Evolutionary conservation across 2,888 invertebrate species (phyloP).

Genomic region (Ceramica pisi): DNA sequence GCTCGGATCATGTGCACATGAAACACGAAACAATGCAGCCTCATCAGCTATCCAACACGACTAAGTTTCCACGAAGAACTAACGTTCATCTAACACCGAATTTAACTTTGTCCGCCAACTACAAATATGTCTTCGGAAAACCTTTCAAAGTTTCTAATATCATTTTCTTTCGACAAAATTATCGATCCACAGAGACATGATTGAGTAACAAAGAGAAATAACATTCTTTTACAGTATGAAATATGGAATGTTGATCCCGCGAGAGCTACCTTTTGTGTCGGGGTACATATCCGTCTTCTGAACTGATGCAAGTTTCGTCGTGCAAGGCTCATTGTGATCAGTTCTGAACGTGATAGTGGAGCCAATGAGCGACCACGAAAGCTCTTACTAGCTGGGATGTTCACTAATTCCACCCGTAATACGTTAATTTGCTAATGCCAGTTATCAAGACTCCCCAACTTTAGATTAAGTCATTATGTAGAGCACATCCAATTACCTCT

Average conservation of each 20-base stretch:
- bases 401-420: conserved; percentile 34
- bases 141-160: conserved; percentile 28
- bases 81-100: conserved; percentile 21
- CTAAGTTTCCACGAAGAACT: conserved; percentile 46
- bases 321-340: conserved; percentile 18
- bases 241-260: conserved; percentile 28
- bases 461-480: conserved; percentile 46
- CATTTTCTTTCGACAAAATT: conserved; percentile 40
- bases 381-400: conserved; percentile 2
- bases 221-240: conserved; percentile 42
- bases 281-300: conserved; percentile 20
- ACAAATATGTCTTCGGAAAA: conserved; percentile 34
- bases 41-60: conserved; percentile 59
- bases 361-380: conserved; percentile 9
- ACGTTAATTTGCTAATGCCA: conserved; percentile 44
- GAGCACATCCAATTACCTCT: conserved; percentile 50
- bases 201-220: conserved; percentile 46
- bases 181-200: conserved; percentile 41
- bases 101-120: conserved; percentile 42
- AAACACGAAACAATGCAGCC: conserved; percentile 75
- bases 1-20: conserved; percentile 66
- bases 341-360: conserved; percentile 18
- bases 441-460: conserved; percentile 37
- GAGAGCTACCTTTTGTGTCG: conserved; percentile 22
- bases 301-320: conserved; percentile 28